A percentile compares a stretch with the other conserved stretches of the same genome.
phyloP scores from a whole-genome alignment of 2,113 vertebrate species.

The Pao palembangensis region DNA sequence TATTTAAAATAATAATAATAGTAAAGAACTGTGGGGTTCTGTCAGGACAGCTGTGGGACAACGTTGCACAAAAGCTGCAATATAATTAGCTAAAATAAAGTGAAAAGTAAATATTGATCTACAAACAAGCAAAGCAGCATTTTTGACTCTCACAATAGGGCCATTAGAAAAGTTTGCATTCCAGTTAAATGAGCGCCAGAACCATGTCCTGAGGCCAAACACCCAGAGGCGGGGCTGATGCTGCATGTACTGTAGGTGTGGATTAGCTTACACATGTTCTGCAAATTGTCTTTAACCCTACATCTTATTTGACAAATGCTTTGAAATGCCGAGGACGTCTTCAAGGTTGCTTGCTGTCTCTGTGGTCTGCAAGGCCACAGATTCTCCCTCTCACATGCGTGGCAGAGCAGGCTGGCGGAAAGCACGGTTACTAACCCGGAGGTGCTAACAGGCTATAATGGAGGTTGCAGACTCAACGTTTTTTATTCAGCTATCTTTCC shows the following conservation, averaged over 20 bases:
- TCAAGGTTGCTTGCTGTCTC: background rate
- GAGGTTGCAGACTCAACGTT: background rate
- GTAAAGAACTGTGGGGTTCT: too few species aligned
- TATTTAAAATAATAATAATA: too few species aligned
- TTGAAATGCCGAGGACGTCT: slow-evolving; percentile 13
- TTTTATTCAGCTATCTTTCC: background rate
- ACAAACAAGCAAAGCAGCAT: slow-evolving; percentile 18
- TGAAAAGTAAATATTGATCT: slow-evolving; percentile 25
- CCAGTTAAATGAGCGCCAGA: slow-evolving; percentile 4
- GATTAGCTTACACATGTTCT: background rate
- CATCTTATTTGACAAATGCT: background rate
- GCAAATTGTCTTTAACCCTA: slow-evolving; percentile 8
- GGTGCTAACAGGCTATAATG: background rate
- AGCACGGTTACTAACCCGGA: background rate
- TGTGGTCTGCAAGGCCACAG: background rate
- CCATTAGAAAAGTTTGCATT: slow-evolving; percentile 7
- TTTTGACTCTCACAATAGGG: slow-evolving; percentile 6
- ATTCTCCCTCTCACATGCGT: background rate
- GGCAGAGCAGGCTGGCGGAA: background rate
- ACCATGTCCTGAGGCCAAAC: background rate
- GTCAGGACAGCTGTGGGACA: too few species aligned
- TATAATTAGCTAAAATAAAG: too few species aligned
- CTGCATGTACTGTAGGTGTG: background rate
- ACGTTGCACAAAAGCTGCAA: too few species aligned
- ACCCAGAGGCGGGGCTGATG: slow-evolving; percentile 2